These are phyloP conservation scores for Watersipora subatra DNA, from an alignment of 1,140 invertebrate genomes.

Conservation along the genomic window DNA sequence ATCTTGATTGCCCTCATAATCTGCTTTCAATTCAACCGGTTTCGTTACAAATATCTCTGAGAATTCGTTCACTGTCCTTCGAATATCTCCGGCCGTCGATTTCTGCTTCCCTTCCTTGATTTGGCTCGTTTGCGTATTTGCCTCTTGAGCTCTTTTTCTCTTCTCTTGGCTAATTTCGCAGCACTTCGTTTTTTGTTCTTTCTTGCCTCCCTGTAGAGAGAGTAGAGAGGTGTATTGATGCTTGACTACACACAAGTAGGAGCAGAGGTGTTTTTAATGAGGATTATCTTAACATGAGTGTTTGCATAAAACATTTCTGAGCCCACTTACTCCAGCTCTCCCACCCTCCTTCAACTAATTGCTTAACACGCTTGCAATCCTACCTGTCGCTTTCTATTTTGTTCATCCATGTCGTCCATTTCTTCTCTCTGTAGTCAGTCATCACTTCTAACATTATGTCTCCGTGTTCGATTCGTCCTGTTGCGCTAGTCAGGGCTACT, in stretches of 20 bases:
- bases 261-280: too few relatives aligned
- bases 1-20: too few relatives aligned
- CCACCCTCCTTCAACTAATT: too few relatives aligned
- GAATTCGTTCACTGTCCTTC: not conserved
- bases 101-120: not conserved
- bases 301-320: too few relatives aligned
- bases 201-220: too few relatives aligned
- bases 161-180: not conserved
- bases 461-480: not conserved
- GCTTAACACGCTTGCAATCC: too few relatives aligned
- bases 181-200: not conserved
- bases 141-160: not conserved
- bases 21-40: too few relatives aligned
- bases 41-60: too few relatives aligned
- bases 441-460: not conserved
- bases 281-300: too few relatives aligned
- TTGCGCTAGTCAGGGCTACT: not conserved
- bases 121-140: not conserved
- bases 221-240: too few relatives aligned
- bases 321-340: too few relatives aligned
- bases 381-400: not conserved
- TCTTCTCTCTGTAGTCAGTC: not conserved
- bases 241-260: too few relatives aligned
- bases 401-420: not conserved
- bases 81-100: not conserved